phyloP scores from a whole-genome alignment of 2,113 vertebrate genomes.

The Verasper variegatus region DNA sequence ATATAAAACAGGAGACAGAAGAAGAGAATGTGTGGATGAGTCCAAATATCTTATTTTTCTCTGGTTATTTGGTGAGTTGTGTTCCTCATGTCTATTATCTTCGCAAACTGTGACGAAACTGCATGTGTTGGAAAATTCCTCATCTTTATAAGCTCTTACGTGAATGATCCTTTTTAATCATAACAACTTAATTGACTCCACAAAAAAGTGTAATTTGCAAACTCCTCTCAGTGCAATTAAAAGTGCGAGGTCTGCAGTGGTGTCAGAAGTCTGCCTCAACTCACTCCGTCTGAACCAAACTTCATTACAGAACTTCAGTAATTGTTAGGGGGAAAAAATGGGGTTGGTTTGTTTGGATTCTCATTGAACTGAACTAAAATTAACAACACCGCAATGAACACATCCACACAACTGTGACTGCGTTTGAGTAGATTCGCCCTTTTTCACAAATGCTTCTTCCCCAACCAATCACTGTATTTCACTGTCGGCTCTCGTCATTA shows the following conservation, averaged over 20 bases:
- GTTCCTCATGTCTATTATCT: constrained; percentile 12
- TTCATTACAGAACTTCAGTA: neutral
- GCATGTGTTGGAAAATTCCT: neutral
- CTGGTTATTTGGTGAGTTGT: neutral
- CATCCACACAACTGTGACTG: neutral
- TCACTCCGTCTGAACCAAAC: constrained; percentile 1
- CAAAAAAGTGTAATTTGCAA: constrained; percentile 25
- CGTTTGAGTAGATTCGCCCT: neutral
- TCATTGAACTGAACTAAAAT: neutral
- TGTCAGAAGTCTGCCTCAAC: neutral
- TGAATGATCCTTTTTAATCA: constrained; percentile 27
- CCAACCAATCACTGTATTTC: neutral
- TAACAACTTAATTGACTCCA: constrained; percentile 32
- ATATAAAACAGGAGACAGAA: constrained; percentile 33
- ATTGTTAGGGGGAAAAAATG: neutral
- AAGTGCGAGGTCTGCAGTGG: constrained; percentile 14
- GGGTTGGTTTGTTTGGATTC: constrained; percentile 1
- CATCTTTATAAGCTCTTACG: constrained; percentile 16
- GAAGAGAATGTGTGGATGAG: neutral
- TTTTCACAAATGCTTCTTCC: neutral
- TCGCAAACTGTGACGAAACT: constrained; percentile 26
- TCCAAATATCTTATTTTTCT: constrained; percentile 11
- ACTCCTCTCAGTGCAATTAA: constrained; percentile 29
- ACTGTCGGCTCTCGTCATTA: neutral
- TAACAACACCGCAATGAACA: neutral